These are phyloP conservation scores for Amazona vittata DNA, from an alignment of 2,113 vertebrate species.

Conservation along the genomic window DNA sequence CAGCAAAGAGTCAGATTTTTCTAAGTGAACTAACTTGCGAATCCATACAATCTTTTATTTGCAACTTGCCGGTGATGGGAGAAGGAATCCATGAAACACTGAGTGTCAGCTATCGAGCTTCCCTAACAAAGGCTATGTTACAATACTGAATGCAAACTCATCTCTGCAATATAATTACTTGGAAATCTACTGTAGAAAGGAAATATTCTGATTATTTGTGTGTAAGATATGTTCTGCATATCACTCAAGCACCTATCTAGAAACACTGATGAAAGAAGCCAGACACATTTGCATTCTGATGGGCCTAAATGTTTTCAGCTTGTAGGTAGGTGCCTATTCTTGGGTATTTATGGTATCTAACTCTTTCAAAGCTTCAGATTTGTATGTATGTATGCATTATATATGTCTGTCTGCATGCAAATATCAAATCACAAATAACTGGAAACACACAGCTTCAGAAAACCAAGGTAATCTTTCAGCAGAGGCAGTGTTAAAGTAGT, in stretches of 20 bases:
- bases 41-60: neutral
- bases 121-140: neutral
- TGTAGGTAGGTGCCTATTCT: neutral
- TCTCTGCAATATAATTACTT: neutral
- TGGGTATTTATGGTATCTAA: conserved; percentile 2
- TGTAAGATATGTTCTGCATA: neutral
- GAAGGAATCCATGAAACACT: neutral
- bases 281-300: conserved; percentile 13
- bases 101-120: neutral
- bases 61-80: neutral
- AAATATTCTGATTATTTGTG: neutral
- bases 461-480: conserved; percentile 49
- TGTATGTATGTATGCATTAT: neutral
- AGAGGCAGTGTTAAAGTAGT: conserved; percentile 21
- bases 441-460: conserved; percentile 31
- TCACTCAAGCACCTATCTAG: neutral
- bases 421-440: conserved; percentile 28
- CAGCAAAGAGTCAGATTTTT: neutral
- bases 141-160: neutral
- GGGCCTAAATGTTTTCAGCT: conserved; percentile 41
- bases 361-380: conserved; percentile 19
- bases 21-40: neutral
- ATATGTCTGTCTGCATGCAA: neutral
- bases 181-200: neutral
- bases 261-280: conserved; percentile 13